phyloP scores from a whole-genome alignment of 2,113 vertebrate genomes.

The Coregonus clupeaformis region DNA sequence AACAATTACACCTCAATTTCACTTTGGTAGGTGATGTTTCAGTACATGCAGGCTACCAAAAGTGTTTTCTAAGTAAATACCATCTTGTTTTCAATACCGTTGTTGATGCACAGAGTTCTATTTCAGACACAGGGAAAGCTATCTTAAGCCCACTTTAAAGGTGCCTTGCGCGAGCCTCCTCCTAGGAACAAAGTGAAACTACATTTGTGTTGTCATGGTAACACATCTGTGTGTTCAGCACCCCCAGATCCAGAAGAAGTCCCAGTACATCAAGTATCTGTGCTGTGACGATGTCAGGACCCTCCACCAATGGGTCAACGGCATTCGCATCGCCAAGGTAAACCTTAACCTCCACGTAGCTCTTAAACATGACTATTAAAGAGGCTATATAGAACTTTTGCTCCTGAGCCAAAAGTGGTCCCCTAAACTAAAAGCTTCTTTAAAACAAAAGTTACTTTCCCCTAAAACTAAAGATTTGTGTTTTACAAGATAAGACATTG shows the following conservation, averaged over 20 bases:
- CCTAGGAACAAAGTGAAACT: background rate
- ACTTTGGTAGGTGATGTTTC: background rate
- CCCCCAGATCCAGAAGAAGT: slow-evolving; percentile 98
- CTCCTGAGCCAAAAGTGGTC: background rate
- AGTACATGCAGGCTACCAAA: background rate
- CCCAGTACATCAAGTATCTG: slow-evolving; percentile 97
- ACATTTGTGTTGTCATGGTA: background rate
- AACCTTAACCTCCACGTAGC: too few relatives aligned
- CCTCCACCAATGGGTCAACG: slow-evolving; percentile 97
- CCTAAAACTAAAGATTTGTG: too few relatives aligned
- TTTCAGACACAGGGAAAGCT: background rate
- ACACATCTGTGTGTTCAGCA: slow-evolving; percentile 73
- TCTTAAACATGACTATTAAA: too few relatives aligned
- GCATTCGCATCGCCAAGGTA: slow-evolving; percentile 96
- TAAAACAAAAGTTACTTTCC: too few relatives aligned
- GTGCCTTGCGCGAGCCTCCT: background rate
- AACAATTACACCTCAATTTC: too few relatives aligned
- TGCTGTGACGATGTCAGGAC: slow-evolving; percentile 96
- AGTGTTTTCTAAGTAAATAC: background rate
- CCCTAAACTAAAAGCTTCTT: too few relatives aligned
- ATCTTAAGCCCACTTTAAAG: background rate
- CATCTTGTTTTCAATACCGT: background rate
- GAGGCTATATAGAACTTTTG: too few relatives aligned
- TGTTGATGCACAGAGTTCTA: background rate
- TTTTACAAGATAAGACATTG: too few relatives aligned